Percentiles rank a stretch among this genome's conserved stretches.
Conservation (phyloP, 2,888 invertebrate species). For the Phoronis australis region DNA sequence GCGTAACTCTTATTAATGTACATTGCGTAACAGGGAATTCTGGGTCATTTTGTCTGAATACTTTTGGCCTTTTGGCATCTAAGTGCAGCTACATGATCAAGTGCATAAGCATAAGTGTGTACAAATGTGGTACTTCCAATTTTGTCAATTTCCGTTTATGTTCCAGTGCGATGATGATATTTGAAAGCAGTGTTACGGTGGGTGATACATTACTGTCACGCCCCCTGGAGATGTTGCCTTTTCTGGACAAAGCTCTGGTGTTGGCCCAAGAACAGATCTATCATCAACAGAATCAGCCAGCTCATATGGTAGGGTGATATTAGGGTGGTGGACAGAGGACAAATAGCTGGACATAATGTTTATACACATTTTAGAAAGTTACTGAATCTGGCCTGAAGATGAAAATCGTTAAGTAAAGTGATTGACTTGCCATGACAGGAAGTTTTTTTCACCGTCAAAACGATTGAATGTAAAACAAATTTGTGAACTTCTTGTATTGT, state of each 20-base stretch:
- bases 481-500: too few relatives aligned
- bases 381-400: neutral
- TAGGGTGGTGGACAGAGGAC: neutral
- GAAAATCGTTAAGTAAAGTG: neutral
- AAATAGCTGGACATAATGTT: neutral
- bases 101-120: neutral
- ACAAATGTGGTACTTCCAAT: too few relatives aligned
- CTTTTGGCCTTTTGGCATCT: too few relatives aligned
- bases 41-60: too few relatives aligned
- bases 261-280: constrained; percentile 56
- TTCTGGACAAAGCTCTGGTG: constrained; percentile 58
- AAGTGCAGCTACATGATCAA: too few relatives aligned
- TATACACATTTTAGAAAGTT: neutral
- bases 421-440: too few relatives aligned
- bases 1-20: too few relatives aligned
- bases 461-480: too few relatives aligned
- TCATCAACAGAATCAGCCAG: constrained; percentile 51
- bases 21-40: too few relatives aligned
- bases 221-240: constrained; percentile 62
- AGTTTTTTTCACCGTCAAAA: too few relatives aligned
- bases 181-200: constrained; percentile 63
- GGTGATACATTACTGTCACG: constrained; percentile 65
- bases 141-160: neutral
- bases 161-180: constrained; percentile 43
- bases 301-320: constrained; percentile 13